Evolutionary conservation across 2,888 invertebrate genomes (phyloP).

Genomic region (Papilio elwesi): DNA sequence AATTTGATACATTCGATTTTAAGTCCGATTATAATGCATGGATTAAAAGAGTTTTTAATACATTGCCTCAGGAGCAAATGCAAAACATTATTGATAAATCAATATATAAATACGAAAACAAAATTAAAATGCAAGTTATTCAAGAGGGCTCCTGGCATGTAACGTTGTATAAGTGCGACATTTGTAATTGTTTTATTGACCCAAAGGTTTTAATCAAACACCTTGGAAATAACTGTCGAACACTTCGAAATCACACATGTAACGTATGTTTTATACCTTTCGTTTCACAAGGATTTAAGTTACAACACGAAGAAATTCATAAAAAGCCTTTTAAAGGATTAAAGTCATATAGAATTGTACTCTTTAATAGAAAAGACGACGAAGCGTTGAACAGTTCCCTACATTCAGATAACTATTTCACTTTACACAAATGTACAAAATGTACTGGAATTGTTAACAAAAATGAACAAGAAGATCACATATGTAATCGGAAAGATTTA

Average conservation of each 20-base stretch:
- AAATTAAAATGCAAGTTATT: slow-evolving; percentile 62
- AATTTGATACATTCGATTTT: slow-evolving; percentile 64
- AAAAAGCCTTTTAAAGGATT: slow-evolving; percentile 44
- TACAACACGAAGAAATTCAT: slow-evolving; percentile 62
- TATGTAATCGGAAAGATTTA: slow-evolving; percentile 54
- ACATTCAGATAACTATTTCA: slow-evolving; percentile 50
- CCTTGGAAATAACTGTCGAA: slow-evolving; percentile 52
- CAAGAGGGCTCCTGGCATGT: slow-evolving; percentile 57
- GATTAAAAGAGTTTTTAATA: slow-evolving; percentile 62
- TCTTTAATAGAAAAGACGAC: slow-evolving; percentile 61
- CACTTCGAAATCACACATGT: slow-evolving; percentile 58
- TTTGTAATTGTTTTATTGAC: slow-evolving; percentile 60
- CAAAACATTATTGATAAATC: slow-evolving; percentile 56
- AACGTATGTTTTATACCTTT: slow-evolving; percentile 60
- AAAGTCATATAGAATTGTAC: slow-evolving; percentile 59
- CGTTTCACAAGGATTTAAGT: slow-evolving; percentile 51
- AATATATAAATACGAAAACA: slow-evolving; percentile 64
- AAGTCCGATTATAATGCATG: slow-evolving; percentile 58
- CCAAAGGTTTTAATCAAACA: slow-evolving; percentile 56
- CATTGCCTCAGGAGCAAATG: slow-evolving; percentile 49
- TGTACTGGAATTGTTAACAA: slow-evolving; percentile 62
- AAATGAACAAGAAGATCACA: slow-evolving; percentile 50
- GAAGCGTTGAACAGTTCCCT: slow-evolving; percentile 53
- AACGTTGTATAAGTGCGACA: slow-evolving; percentile 64
- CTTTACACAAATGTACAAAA: slow-evolving; percentile 67